These are phyloP conservation scores for Oryzias woworae DNA, from an alignment of 2,113 vertebrate genomes.

Conservation along the genomic window DNA sequence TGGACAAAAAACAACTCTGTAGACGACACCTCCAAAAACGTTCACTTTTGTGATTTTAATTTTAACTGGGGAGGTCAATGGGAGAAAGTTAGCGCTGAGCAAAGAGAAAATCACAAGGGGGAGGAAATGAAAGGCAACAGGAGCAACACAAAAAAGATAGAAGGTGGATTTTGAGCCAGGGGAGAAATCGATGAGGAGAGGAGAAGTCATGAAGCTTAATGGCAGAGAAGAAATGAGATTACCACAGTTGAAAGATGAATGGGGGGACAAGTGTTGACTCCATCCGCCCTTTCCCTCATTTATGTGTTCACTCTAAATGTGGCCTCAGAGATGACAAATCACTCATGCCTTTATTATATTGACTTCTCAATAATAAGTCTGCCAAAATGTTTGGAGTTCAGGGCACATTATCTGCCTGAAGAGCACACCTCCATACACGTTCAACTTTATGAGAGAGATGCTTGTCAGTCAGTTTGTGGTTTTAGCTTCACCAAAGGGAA, in stretches of 20 bases:
- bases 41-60: conserved; percentile 58
- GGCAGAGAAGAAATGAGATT: conserved; percentile 26
- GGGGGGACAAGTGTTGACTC: conserved; percentile 12
- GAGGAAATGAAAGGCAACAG: conserved; percentile 36
- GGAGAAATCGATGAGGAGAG: conserved; percentile 20
- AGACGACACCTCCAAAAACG: conserved; percentile 64
- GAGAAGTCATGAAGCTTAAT: conserved; percentile 1
- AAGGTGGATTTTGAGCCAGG: background rate
- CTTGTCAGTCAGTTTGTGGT: no score
- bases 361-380: background rate
- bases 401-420: background rate
- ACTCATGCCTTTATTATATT: conserved; percentile 4
- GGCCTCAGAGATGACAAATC: conserved; percentile 1
- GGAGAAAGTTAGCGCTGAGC: conserved; percentile 11
- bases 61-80: conserved; percentile 65
- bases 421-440: no score
- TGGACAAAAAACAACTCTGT: background rate
- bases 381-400: conserved; percentile 18
- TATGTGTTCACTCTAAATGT: conserved; percentile 18
- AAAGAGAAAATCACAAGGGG: conserved; percentile 12
- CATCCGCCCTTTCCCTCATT: conserved; percentile 4
- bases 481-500: no score
- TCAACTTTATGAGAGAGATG: no score
- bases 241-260: conserved; percentile 7
- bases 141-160: conserved; percentile 1